phyloP scores from a whole-genome alignment of 2,113 vertebrate species.

The Chaetorhynchus papuensis region DNA sequence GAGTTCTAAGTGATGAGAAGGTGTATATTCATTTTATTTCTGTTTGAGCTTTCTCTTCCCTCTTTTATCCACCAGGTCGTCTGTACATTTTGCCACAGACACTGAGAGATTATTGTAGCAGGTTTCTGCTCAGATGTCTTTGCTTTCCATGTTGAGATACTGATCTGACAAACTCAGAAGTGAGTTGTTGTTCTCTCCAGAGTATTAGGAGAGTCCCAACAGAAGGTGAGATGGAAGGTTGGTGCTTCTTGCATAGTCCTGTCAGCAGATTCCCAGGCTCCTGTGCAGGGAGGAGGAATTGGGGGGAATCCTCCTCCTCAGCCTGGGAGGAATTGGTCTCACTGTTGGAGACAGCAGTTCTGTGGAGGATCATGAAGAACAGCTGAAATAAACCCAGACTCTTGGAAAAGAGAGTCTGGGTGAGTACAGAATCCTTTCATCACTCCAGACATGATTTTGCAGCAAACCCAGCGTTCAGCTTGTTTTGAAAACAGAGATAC shows the following conservation, averaged over 20 bases:
- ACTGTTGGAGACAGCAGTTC: not conserved
- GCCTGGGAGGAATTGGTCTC: not conserved
- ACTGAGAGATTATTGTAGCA: not conserved
- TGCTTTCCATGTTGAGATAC: not conserved
- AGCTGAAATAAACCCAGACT: not conserved
- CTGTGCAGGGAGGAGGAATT: not conserved
- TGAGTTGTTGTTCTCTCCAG: not conserved
- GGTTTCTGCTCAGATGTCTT: not conserved
- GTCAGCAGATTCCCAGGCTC: not conserved
- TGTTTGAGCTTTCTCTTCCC: not conserved
- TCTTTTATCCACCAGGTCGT: not conserved
- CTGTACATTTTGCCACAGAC: not conserved
- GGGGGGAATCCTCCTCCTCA: not conserved
- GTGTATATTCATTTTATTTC: not conserved
- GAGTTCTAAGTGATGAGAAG: not conserved
- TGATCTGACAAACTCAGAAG: not conserved
- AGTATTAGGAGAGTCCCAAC: not conserved
- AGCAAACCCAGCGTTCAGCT: not conserved
- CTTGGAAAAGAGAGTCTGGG: not conserved
- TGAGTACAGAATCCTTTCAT: not conserved
- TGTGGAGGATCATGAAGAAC: not conserved
- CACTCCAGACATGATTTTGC: not conserved
- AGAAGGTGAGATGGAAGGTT: not conserved
- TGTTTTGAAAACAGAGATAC: conserved; percentile 12
- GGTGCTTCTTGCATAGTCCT: not conserved